Base-by-base conservation (phyloP, 1,140 invertebrate species). In the Coenobita brevimanus region DNA sequence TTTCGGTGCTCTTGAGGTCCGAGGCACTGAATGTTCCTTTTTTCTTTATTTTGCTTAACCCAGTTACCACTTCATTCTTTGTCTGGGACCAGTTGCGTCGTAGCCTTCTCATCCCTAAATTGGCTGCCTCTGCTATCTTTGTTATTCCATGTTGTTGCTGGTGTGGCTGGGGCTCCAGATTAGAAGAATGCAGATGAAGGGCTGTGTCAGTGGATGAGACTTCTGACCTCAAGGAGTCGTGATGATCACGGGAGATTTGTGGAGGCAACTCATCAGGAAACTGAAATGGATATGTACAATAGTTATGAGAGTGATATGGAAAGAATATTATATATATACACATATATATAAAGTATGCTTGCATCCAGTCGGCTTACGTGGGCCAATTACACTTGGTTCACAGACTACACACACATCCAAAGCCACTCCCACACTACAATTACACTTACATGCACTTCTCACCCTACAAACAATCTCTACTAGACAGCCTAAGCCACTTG, bases 61-160 rank as follows among this genome's bases (percentile, higher is more conserved):
- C 91, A n/a, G 91, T 89, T 27, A 90, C 89, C 54, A 92, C 91
- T 79, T 92, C 91, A 75, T 89, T 91, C 85, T 91, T 92, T 0
- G 91, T 91, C 67, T 88, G 89, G 3, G 91, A 91, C 88, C 91
- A 90, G 82, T 92, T 91, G 33, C 91, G 82, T 67, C 87, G 64
- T 15, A 90, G 62, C 41, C 89, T 87, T 64, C 75, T 36, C 90
- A 91, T 89, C 2, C 89, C 90, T 10, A 91, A 21, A 80, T 89
- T 89, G 10, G 89, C 85, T 0, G 89, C 85, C 60, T 90, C 90
- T 0, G 89, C 89, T 73, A 91, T 86, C 85, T 90, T 91, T 15
- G 83, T 90, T n/a, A 91, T 91, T 15, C 89, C 87, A 41, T 87
- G 83, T 15, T 80, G 80, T 3, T 79, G 69, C 36, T 87, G 46